phyloP scores from a whole-genome alignment of 2,797 vertebrate species.

The Leuciscus waleckii region DNA sequence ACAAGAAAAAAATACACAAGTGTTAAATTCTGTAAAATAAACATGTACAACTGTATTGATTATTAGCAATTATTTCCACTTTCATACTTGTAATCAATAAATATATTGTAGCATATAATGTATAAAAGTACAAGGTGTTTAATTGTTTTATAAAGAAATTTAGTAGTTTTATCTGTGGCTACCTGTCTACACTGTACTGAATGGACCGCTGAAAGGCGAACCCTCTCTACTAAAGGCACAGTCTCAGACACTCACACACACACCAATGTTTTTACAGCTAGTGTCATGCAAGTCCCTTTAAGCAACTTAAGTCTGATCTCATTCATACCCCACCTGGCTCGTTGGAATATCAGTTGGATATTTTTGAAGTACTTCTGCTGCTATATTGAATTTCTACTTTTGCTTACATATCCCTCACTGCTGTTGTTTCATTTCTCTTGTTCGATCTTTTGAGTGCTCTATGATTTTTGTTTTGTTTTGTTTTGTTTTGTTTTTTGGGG shows the following conservation, averaged over 20 bases:
- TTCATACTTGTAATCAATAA: slow-evolving; percentile 87
- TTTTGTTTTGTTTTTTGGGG: slow-evolving; percentile 49
- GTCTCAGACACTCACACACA: slow-evolving; percentile 63
- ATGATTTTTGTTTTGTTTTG: slow-evolving; percentile 58
- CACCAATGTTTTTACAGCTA: slow-evolving; percentile 67
- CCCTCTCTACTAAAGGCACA: slow-evolving; percentile 75
- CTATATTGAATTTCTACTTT: slow-evolving; percentile 80
- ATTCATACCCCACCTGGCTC: slow-evolving; percentile 70
- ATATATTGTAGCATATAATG: slow-evolving; percentile 87
- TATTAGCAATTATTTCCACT: slow-evolving; percentile 88
- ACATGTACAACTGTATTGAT: slow-evolving; percentile 85
- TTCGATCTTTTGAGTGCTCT: slow-evolving; percentile 72
- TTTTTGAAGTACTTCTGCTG: slow-evolving; percentile 76
- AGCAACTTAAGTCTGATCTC: slow-evolving; percentile 71
- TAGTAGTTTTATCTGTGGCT: slow-evolving; percentile 81
- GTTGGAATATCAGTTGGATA: slow-evolving; percentile 73
- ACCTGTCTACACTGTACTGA: slow-evolving; percentile 77
- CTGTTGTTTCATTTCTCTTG: slow-evolving; percentile 70
- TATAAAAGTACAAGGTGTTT: slow-evolving; percentile 80
- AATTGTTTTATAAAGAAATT: slow-evolving; percentile 80
- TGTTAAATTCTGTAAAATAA: slow-evolving; percentile 79
- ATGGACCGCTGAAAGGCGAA: slow-evolving; percentile 73
- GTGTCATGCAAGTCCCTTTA: slow-evolving; percentile 87
- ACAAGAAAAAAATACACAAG: slow-evolving; percentile 61
- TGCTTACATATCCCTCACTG: slow-evolving; percentile 59